Conservation (phyloP, 1,140 invertebrate genomes). For the Pinna nobilis region DNA sequence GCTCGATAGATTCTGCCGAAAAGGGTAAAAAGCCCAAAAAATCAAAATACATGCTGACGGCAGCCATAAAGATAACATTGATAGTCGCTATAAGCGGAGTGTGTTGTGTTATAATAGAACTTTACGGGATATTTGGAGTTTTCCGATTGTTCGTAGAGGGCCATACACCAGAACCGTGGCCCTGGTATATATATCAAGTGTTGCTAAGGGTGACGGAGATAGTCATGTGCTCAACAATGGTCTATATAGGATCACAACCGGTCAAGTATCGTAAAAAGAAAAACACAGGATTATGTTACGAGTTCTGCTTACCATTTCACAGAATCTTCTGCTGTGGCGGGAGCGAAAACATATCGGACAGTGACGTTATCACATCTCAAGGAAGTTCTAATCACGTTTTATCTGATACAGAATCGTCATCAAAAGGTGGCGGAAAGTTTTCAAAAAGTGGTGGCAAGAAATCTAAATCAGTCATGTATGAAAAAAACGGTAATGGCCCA, state of each 20-base stretch:
- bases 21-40: slow-evolving; percentile 54
- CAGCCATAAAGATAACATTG: slow-evolving; percentile 89
- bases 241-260: slow-evolving; percentile 84
- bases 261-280: slow-evolving; percentile 21
- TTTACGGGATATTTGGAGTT: slow-evolving; percentile 88
- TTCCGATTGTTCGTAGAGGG: slow-evolving; percentile 70
- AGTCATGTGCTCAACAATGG: slow-evolving; percentile 86
- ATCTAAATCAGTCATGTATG: slow-evolving; percentile 1
- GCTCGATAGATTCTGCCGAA: neutral
- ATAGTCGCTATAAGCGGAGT: slow-evolving; percentile 88
- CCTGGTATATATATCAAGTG: slow-evolving; percentile 92
- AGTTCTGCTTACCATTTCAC: slow-evolving; percentile 1
- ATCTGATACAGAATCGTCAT: slow-evolving; percentile 7
- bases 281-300: slow-evolving; percentile 8
- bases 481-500: slow-evolving; percentile 23
- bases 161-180: slow-evolving; percentile 79
- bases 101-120: slow-evolving; percentile 85
- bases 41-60: slow-evolving; percentile 78
- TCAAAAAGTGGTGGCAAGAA: neutral
- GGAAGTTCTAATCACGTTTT: slow-evolving; percentile 14
- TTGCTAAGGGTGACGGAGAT: slow-evolving; percentile 88
- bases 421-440: neutral
- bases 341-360: slow-evolving; percentile 14
- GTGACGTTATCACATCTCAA: slow-evolving; percentile 8
- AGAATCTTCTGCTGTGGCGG: slow-evolving; percentile 31